These are phyloP conservation scores for Philereme transversata DNA, from an alignment of 2,888 invertebrate species.

Conservation along the genomic window DNA sequence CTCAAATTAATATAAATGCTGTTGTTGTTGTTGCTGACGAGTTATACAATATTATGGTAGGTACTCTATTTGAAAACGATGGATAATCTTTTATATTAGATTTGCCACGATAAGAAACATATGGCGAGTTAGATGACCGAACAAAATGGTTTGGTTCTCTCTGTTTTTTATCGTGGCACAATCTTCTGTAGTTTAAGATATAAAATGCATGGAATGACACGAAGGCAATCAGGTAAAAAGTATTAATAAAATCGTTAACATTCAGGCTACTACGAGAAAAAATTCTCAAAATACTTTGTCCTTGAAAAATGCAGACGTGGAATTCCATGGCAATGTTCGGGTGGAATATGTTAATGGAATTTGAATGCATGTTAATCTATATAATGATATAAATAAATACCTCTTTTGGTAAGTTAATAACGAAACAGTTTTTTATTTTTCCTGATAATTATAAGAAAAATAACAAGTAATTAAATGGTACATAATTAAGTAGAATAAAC, in stretches of 20 bases:
- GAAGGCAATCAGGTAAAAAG: slow-evolving; percentile 12
- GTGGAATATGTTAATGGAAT: slow-evolving; percentile 79
- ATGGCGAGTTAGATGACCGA: slow-evolving; percentile 36
- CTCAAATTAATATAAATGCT: slow-evolving; percentile 76
- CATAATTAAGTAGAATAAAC: background rate
- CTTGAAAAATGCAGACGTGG: slow-evolving; percentile 35
- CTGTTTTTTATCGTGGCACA: slow-evolving; percentile 54
- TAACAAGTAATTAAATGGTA: slow-evolving; percentile 4
- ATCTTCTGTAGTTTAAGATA: slow-evolving; percentile 49
- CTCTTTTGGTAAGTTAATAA: slow-evolving; percentile 81
- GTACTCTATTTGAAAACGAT: slow-evolving; percentile 64
- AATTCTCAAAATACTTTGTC: slow-evolving; percentile 5
- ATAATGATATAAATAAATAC: slow-evolving; percentile 74
- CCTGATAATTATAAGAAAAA: slow-evolving; percentile 3
- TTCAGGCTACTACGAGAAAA: background rate
- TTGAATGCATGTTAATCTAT: slow-evolving; percentile 82
- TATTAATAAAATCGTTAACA: slow-evolving; percentile 1
- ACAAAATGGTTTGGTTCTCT: slow-evolving; percentile 35
- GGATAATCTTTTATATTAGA: slow-evolving; percentile 52
- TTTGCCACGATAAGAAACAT: slow-evolving; percentile 51
- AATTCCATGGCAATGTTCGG: slow-evolving; percentile 67
- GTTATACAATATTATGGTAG: slow-evolving; percentile 69
- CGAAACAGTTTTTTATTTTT: slow-evolving; percentile 37
- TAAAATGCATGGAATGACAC: slow-evolving; percentile 63
- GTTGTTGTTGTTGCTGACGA: slow-evolving; percentile 83